Evolutionary conservation across 2,113 vertebrate genomes (phyloP), one percentile per base, ranked within the genome.

Genomic region (Thymallus thymallus): DNA sequence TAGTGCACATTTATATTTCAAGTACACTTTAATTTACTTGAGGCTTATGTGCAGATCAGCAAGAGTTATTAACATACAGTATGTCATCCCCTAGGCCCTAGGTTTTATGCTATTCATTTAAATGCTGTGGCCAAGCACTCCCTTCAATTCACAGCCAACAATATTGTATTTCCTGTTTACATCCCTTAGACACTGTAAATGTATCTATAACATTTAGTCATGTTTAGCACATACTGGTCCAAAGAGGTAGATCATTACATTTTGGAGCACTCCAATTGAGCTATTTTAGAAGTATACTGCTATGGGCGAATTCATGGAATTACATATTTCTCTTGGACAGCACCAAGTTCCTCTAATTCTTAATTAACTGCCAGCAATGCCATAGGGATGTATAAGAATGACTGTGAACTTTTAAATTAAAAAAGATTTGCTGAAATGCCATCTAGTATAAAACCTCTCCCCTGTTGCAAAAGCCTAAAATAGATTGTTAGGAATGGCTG

Each of bases 1-100:
- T 93, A 92, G 92, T 80, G 86, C 86, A 88, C 90, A 93, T 90
- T 87, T 84, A 88, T 84, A 92, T 94, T 95, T 94, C 90, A 91
- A 92, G 92, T 90, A 84, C 86, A 91, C 90, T 89, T 93, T 94
- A 90, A 82, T 77, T 90, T 84, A 89, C 94, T 95, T 75, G 75
- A 69, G 93, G 91, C 92, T 89, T 91, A 89, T 91, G 93, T 90
- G 92, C 78, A 70, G 78, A 91, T 93, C 91, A 92, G 92, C 91
- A 93, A 45, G 9, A 45, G 80, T 94, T 94, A n/a, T n/a, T n/a
- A n/a, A n/a, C n/a, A n/a, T n/a, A n/a, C n/a, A n/a, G n/a, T n/a
- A n/a, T n/a, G n/a, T n/a, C n/a, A n/a, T n/a, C n/a, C n/a, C n/a
- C n/a, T n/a, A n/a, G n/a, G n/a, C n/a, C n/a, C n/a, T n/a, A n/a